Base-by-base conservation (phyloP, 1,140 invertebrate species). In the Drosophila pectinifera region DNA sequence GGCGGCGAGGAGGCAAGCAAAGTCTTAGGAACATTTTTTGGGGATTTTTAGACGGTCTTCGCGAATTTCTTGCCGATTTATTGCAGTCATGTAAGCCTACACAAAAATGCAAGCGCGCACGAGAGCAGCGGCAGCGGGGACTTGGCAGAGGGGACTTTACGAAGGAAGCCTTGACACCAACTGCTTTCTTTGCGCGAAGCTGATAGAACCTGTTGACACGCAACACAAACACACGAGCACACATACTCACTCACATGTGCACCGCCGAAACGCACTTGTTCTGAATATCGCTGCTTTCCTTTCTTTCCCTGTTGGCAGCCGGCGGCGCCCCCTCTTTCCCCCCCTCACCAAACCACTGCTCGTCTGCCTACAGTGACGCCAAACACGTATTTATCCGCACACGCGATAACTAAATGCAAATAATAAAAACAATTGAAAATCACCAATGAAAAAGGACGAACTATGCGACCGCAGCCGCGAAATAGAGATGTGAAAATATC, bases 291-390 rank as follows among this genome's bases (percentile, higher is more conserved):
- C 36, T 38, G 36, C 36, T 38, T n/a, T 4, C 11, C 28, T 51
- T 34, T 51, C 48, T 36, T 20, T 20, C 49, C 49, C 6, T 18
- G 31, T 51, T 51, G 49, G 49, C 49, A 51, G 28, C 28, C 49
- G 13, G 18, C 31, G n/a, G 49, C 28, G 49, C 28, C 49, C 4
- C 20, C 18, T 5, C 14, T 34, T 13, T 20, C 14, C 8, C 28
- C 34, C 14, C 28, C 20, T 18, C 26, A 49, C 28, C 13, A 2
- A 3, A 51, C 48, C 2, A 13, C 28, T 20, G 31, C 7, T 39
- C 14, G 13, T 4, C 18, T 34, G 16, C 18, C 28, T 14, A 0
- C 1, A 36, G 20, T 51, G 34, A 7, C 20, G 13, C 13, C 16
- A n/a, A 36, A 34, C 34, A 51, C 49, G 20, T 34, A 11, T 14